Percentiles rank a stretch among this genome's conserved stretches.
These are phyloP conservation scores for Cichladusa arquata DNA, from an alignment of 2,113 vertebrate genomes.

Conservation along the genomic window DNA sequence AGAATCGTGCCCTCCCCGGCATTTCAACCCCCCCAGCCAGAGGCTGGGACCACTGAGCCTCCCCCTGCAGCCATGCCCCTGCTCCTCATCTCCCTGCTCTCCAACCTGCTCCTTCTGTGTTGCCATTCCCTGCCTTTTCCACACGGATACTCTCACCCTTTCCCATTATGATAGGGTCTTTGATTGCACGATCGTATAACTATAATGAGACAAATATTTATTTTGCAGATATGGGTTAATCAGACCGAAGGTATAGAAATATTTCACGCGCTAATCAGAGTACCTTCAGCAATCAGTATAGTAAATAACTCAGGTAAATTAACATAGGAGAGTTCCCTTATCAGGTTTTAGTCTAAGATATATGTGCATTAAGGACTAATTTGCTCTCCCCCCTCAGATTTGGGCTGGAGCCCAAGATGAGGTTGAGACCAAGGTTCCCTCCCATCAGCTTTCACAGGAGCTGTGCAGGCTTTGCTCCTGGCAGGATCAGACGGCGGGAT, in stretches of 20 bases:
- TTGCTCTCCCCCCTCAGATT: slow-evolving; percentile 43
- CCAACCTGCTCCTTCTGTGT: not conserved
- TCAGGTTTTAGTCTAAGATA: slow-evolving; percentile 58
- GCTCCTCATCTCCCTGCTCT: not conserved
- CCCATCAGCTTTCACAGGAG: slow-evolving; percentile 6
- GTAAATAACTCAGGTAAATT: slow-evolving; percentile 71
- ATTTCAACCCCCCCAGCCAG: not conserved
- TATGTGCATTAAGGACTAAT: slow-evolving; percentile 68
- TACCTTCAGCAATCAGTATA: slow-evolving; percentile 71
- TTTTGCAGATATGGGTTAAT: slow-evolving; percentile 72
- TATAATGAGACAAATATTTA: slow-evolving; percentile 72
- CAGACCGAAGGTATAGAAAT: slow-evolving; percentile 69
- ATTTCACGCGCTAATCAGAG: slow-evolving; percentile 66
- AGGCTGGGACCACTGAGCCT: not conserved
- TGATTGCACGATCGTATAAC: slow-evolving; percentile 58
- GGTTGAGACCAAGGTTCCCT: slow-evolving; percentile 31
- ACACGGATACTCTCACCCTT: slow-evolving; percentile 31
- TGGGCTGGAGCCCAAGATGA: slow-evolving; percentile 39
- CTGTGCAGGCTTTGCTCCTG: not conserved
- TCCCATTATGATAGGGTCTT: slow-evolving; percentile 44
- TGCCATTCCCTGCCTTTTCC: slow-evolving; percentile 25
- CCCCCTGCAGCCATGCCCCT: not conserved
- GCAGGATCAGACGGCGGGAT: slow-evolving; percentile 19
- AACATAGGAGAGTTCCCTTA: slow-evolving; percentile 65
- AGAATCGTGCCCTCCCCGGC: not conserved